Percentiles rank a stretch among this genome's conserved stretches.
These are phyloP conservation scores for Cheilosia vulpina DNA, from an alignment of 2,888 invertebrate genomes.

Conservation along the genomic window DNA sequence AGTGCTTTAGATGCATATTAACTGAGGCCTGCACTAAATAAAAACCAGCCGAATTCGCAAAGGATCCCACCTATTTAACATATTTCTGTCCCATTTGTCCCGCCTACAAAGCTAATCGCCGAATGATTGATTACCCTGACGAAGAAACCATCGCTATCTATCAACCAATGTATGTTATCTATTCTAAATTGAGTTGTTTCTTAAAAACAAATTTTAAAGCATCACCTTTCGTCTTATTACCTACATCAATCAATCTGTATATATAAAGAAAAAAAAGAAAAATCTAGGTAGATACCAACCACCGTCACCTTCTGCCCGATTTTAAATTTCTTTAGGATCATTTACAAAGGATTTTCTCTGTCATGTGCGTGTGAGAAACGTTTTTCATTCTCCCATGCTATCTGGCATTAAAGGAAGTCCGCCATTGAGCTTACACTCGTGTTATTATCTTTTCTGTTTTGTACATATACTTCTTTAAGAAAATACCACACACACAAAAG, in stretches of 20 bases:
- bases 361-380: constrained; percentile 9
- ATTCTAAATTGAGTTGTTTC: constrained; percentile 21
- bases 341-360: constrained; percentile 46
- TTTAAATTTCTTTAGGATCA: constrained; percentile 35
- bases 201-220: constrained; percentile 34
- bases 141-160: neutral
- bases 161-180: neutral
- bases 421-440: constrained; percentile 13
- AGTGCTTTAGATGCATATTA: too few relatives aligned
- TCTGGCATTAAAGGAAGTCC: constrained; percentile 18
- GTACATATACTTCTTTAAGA: neutral
- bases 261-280: neutral
- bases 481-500: neutral
- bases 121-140: neutral
- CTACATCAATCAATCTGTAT: constrained; percentile 29
- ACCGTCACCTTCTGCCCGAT: constrained; percentile 9
- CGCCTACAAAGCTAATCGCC: too few relatives aligned
- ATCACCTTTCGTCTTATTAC: constrained; percentile 26
- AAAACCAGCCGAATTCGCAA: too few relatives aligned
- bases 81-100: too few relatives aligned
- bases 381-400: neutral
- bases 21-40: too few relatives aligned
- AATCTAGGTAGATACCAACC: too few relatives aligned
- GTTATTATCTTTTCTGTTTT: neutral
- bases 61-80: too few relatives aligned